phyloP scores from a whole-genome alignment of 2,888 invertebrate species.

The Furcula furcula region DNA sequence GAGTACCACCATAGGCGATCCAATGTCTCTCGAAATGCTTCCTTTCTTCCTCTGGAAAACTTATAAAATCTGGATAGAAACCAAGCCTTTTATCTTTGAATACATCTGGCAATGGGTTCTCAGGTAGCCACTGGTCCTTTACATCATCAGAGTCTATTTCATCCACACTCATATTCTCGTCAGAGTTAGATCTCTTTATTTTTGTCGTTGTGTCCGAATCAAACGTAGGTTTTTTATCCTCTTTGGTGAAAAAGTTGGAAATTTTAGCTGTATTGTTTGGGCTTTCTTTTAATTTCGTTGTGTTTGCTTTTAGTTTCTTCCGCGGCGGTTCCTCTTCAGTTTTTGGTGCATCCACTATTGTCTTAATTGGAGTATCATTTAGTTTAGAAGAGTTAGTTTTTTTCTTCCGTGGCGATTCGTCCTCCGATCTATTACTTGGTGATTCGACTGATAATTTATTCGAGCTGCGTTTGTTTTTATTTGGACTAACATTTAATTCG shows the following conservation, averaged over 20 bases:
- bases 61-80: slow-evolving; percentile 73
- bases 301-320: slow-evolving; percentile 54
- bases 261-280: slow-evolving; percentile 17
- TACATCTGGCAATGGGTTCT: slow-evolving; percentile 60
- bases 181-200: background rate
- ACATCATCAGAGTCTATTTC: slow-evolving; percentile 19
- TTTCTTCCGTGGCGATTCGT: too few species aligned
- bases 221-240: slow-evolving; percentile 7
- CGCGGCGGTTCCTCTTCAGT: slow-evolving; percentile 41
- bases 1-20: slow-evolving; percentile 82
- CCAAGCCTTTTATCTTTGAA: slow-evolving; percentile 59
- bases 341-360: too few species aligned
- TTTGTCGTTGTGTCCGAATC: slow-evolving; percentile 4
- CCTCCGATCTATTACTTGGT: too few species aligned
- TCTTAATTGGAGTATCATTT: too few species aligned
- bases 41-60: slow-evolving; percentile 60
- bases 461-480: slow-evolving; percentile 9
- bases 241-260: slow-evolving; percentile 19
- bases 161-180: slow-evolving; percentile 18
- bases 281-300: slow-evolving; percentile 31
- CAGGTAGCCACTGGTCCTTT: slow-evolving; percentile 33
- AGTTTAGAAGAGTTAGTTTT: too few species aligned
- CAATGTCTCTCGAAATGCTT: slow-evolving; percentile 81
- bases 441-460: too few species aligned
- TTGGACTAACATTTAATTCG: slow-evolving; percentile 41